Conservation (phyloP, 2,113 vertebrate genomes). For the Entomyzon cyanotis region DNA sequence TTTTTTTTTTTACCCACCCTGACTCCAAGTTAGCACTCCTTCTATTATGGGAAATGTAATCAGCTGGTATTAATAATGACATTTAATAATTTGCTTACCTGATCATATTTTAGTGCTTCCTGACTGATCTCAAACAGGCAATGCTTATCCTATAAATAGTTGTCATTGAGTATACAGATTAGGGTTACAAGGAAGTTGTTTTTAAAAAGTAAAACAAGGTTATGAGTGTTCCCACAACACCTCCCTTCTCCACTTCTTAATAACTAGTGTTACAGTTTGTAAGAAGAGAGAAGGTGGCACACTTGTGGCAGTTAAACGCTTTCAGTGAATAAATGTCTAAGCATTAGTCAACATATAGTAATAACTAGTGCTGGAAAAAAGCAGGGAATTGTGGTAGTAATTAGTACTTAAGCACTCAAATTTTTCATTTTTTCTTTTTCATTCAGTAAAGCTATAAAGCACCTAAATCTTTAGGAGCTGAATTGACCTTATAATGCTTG, state of each 20-base stretch:
- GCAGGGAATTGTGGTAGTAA: background rate
- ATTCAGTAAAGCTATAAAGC: background rate
- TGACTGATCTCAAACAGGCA: background rate
- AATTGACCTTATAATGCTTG: background rate
- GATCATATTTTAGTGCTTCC: background rate
- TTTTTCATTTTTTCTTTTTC: background rate
- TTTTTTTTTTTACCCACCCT: fast-evolving
- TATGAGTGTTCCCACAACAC: background rate
- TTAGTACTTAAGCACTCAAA: background rate
- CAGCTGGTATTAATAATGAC: background rate
- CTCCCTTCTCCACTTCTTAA: background rate
- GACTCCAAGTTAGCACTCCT: background rate
- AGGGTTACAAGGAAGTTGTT: background rate
- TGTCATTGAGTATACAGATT: background rate
- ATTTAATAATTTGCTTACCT: background rate
- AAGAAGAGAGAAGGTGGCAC: background rate
- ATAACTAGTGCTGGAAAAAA: background rate
- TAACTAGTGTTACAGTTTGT: background rate
- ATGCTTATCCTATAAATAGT: background rate
- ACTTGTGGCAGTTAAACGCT: background rate
- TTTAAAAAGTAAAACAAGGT: background rate
- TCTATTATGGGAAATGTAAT: background rate
- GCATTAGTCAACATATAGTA: background rate
- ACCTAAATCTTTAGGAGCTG: background rate
- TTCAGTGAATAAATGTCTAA: background rate